A percentile compares a stretch with the other conserved stretches of the same genome.
phyloP scores from a whole-genome alignment of 2,113 vertebrate species.

The Gulo gulo region DNA sequence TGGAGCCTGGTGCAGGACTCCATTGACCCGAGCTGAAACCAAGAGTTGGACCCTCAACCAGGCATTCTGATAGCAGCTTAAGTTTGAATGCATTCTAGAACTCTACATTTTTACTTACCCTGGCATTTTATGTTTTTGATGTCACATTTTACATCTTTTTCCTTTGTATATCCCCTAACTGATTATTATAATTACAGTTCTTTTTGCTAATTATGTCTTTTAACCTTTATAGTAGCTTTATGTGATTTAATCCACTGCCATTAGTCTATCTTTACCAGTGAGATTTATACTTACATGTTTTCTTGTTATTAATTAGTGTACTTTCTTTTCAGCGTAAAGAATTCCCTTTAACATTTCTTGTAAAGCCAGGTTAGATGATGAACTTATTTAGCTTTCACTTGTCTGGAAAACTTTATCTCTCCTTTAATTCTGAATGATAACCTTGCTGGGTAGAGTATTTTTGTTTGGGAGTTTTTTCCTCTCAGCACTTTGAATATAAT shows the following conservation, averaged over 20 bases:
- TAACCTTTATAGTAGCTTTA: not conserved
- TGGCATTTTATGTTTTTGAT: not conserved
- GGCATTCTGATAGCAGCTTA: not conserved
- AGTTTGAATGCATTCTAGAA: not conserved
- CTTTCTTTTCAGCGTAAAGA: not conserved
- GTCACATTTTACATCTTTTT: not conserved
- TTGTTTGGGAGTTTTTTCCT: not conserved
- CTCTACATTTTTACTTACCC: not conserved
- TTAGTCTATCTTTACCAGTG: not conserved
- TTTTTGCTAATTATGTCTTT: not conserved
- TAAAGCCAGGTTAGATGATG: not conserved
- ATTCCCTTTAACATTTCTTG: not conserved
- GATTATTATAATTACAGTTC: not conserved
- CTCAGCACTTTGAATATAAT: not conserved
- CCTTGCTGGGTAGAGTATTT: not conserved
- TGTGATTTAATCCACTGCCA: not conserved
- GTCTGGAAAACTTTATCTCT: not conserved
- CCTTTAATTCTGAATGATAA: not conserved
- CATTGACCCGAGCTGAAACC: not conserved
- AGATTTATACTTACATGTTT: not conserved
- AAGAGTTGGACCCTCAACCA: not conserved
- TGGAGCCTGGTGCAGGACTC: not conserved
- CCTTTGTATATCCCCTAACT: not conserved
- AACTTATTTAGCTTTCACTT: not conserved
- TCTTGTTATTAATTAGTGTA: not conserved